These are phyloP conservation scores for Drosophila flavopinicola DNA, from an alignment of 2,888 invertebrate genomes.

Conservation along the genomic window DNA sequence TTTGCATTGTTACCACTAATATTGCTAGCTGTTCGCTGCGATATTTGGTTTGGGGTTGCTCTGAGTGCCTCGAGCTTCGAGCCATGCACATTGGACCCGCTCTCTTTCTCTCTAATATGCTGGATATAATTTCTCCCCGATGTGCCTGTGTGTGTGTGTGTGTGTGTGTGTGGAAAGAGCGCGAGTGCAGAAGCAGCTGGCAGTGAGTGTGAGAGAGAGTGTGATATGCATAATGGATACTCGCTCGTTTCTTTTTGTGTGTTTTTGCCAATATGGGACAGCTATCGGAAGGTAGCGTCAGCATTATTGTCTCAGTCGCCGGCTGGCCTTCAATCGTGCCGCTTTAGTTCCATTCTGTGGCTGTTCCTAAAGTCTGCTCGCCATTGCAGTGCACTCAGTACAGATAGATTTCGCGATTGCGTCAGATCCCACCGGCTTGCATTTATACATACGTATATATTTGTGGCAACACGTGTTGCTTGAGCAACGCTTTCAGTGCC, in stretches of 20 bases:
- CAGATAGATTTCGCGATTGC: slow-evolving; percentile 4
- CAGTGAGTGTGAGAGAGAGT: too few relatives aligned
- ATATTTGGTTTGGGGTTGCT: slow-evolving; percentile 29
- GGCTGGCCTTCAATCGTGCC: slow-evolving; percentile 46
- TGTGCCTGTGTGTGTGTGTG: too few relatives aligned
- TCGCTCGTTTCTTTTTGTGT: slow-evolving; percentile 12
- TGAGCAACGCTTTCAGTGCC: not conserved
- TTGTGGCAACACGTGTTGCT: slow-evolving; percentile 49
- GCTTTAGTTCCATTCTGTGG: slow-evolving; percentile 36
- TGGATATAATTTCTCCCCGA: slow-evolving; percentile 24
- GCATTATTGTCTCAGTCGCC: slow-evolving; percentile 32
- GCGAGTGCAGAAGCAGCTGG: slow-evolving; percentile 8
- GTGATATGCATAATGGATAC: slow-evolving; percentile 38
- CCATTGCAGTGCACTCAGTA: not conserved
- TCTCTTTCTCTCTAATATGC: slow-evolving; percentile 9
- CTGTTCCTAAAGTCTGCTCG: too few relatives aligned
- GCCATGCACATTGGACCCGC: not conserved
- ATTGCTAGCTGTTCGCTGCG: not conserved
- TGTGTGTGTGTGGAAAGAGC: slow-evolving; percentile 5
- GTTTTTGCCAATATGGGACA: slow-evolving; percentile 16
- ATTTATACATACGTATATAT: too few relatives aligned
- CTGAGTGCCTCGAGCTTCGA: not conserved
- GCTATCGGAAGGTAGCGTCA: slow-evolving; percentile 28
- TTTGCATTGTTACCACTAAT: not conserved
- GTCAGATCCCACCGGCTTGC: slow-evolving; percentile 20